Evolutionary conservation across 2,888 invertebrate genomes (phyloP).

Genomic region (Chydorus sphaericus): DNA sequence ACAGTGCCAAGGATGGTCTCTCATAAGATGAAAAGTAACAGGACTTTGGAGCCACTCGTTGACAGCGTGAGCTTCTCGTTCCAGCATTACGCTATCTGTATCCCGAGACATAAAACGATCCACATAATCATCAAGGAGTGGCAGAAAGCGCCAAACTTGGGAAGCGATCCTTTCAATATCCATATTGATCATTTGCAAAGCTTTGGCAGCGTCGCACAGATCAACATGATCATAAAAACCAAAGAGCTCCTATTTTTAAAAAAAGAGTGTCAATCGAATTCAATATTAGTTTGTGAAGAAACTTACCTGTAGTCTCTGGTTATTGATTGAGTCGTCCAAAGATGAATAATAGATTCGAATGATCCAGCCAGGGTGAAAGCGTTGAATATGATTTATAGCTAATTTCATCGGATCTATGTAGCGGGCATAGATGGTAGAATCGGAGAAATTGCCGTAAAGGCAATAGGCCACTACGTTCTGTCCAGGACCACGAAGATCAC

Average conservation of each 20-base stretch:
- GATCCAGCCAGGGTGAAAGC: background rate
- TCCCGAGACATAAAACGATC: constrained; percentile 19
- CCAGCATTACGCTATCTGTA: constrained; percentile 17
- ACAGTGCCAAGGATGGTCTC: constrained; percentile 19
- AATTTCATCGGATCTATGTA: background rate
- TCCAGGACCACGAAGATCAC: background rate
- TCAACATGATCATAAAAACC: constrained; percentile 10
- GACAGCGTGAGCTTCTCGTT: constrained; percentile 19
- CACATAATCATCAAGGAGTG: constrained; percentile 19
- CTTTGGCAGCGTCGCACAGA: no score
- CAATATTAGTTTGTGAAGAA: no score
- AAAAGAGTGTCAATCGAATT: background rate
- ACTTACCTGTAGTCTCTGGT: no score
- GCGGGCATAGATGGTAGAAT: background rate
- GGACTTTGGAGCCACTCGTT: constrained; percentile 18
- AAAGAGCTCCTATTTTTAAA: background rate
- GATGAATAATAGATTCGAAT: no score
- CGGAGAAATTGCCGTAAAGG: background rate
- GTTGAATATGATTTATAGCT: background rate
- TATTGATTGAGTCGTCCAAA: no score
- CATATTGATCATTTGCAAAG: no score
- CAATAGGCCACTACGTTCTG: background rate
- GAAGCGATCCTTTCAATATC: background rate
- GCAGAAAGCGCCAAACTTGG: constrained; percentile 17
- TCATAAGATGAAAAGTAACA: constrained; percentile 19